Evolutionary conservation across 1,140 invertebrate species (phyloP).

Genomic region (Calephelis virginiensis): DNA sequence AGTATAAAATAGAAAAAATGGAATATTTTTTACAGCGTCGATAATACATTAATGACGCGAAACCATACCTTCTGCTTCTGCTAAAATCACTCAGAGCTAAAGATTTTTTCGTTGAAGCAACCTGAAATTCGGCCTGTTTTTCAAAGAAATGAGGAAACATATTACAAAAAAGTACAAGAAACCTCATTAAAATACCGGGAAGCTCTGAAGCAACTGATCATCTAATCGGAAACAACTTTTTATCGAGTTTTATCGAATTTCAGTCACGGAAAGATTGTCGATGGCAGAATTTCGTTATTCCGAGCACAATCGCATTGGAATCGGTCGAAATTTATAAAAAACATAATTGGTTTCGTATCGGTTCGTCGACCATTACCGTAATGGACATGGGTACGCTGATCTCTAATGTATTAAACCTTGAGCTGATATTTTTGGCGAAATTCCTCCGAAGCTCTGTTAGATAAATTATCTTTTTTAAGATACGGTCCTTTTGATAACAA

Average conservation of each 20-base stretch:
- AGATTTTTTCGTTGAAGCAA: too few species aligned
- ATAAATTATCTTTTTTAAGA: constrained; percentile 6
- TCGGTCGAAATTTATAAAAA: constrained; percentile 47
- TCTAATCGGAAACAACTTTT: constrained; percentile 10
- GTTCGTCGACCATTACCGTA: constrained; percentile 35
- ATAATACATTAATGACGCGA: too few species aligned
- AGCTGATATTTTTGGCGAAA: constrained; percentile 23
- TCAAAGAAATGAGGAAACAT: too few species aligned
- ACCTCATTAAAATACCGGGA: constrained; percentile 4
- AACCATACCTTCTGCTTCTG: too few species aligned
- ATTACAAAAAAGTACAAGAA: not conserved
- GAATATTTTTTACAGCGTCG: too few species aligned
- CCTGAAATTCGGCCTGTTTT: too few species aligned
- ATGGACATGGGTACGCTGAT: constrained; percentile 34
- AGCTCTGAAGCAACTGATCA: constrained; percentile 3
- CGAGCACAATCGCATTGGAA: constrained; percentile 19
- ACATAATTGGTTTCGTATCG: constrained; percentile 60
- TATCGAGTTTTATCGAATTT: constrained; percentile 21
- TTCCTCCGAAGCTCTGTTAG: not conserved
- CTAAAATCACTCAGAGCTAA: too few species aligned
- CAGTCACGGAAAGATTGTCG: constrained; percentile 25
- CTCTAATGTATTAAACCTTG: constrained; percentile 27
- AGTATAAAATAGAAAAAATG: too few species aligned
- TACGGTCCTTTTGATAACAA: not conserved
- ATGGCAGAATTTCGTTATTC: constrained; percentile 23